Evolutionary conservation across 2,888 invertebrate genomes (phyloP).

Genomic region (Melanargia galathea): DNA sequence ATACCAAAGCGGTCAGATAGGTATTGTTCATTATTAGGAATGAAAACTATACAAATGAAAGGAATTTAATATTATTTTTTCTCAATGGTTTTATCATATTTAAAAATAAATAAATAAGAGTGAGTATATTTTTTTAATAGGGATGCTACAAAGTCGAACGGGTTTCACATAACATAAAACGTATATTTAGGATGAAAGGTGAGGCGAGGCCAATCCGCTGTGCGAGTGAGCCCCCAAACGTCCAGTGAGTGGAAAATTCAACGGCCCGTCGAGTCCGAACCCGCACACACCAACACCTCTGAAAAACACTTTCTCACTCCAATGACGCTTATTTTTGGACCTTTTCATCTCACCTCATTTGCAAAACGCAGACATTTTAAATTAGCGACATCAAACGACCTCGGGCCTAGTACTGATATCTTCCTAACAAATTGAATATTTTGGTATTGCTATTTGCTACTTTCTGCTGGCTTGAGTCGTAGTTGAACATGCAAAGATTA

Average conservation of each 20-base stretch:
- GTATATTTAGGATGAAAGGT: slow-evolving; percentile 66
- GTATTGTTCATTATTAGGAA: too few species aligned
- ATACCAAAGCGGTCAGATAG: too few species aligned
- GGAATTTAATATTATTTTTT: background rate
- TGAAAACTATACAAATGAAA: too few species aligned
- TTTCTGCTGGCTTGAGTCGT: background rate
- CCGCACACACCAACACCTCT: slow-evolving; percentile 79
- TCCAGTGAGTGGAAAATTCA: slow-evolving; percentile 80
- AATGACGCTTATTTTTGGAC: slow-evolving; percentile 77
- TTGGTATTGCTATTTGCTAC: background rate
- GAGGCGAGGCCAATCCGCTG: slow-evolving; percentile 76
- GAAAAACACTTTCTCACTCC: slow-evolving; percentile 78
- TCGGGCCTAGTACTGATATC: background rate
- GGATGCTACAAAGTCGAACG: slow-evolving; percentile 24
- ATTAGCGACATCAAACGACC: slow-evolving; percentile 17
- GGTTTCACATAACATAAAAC: slow-evolving; percentile 37
- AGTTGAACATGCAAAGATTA: background rate
- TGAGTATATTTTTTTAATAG: slow-evolving; percentile 5
- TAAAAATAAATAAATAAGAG: too few species aligned
- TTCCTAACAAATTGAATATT: background rate
- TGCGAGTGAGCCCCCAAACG: slow-evolving; percentile 62
- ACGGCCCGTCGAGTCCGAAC: slow-evolving; percentile 76
- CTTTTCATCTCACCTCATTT: slow-evolving; percentile 77
- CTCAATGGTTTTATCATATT: too few species aligned
- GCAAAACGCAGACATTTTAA: slow-evolving; percentile 61